Conservation (phyloP, 2,888 invertebrate genomes). For the Acrobasis suavella region DNA sequence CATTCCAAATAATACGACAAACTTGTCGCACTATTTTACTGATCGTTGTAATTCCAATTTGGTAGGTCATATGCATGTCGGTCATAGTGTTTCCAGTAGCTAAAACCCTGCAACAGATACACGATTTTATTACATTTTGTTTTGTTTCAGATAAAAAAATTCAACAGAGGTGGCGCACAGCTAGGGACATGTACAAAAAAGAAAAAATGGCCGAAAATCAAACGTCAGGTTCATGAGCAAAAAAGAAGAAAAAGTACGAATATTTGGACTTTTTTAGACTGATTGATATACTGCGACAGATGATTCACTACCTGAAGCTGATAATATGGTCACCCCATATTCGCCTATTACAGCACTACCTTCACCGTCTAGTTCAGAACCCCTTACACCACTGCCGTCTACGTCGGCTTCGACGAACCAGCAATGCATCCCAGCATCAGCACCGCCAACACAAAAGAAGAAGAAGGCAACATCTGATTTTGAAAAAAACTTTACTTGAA, state of each 20-base stretch:
- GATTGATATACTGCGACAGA: constrained; percentile 11
- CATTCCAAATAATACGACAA: constrained; percentile 25
- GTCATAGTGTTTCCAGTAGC: constrained; percentile 25
- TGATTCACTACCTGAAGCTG: constrained; percentile 21
- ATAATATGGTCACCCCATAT: constrained; percentile 14
- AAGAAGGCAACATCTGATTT: constrained; percentile 21
- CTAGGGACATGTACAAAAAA: constrained; percentile 28
- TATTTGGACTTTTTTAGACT: constrained; percentile 26
- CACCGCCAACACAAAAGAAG: constrained; percentile 12
- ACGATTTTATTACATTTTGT: constrained; percentile 21
- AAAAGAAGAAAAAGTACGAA: constrained; percentile 13
- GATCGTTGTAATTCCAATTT: constrained; percentile 25
- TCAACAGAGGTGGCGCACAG: constrained; percentile 29
- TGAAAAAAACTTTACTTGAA: constrained; percentile 22
- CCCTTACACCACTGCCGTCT: constrained; percentile 17
- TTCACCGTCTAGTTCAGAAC: constrained; percentile 16
- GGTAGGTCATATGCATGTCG: constrained; percentile 23
- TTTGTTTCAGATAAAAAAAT: constrained; percentile 28
- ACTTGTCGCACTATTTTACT: constrained; percentile 27
- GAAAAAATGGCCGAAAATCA: constrained; percentile 23
- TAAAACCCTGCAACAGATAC: constrained; percentile 23
- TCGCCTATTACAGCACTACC: constrained; percentile 20
- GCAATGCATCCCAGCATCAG: background rate
- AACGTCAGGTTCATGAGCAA: constrained; percentile 4
- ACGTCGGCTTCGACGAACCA: constrained; percentile 13